Evolutionary conservation across 1,140 invertebrate species (phyloP), one percentile per base, ranked within the genome.

Genomic region (Pseudobourletiella spinata): DNA sequence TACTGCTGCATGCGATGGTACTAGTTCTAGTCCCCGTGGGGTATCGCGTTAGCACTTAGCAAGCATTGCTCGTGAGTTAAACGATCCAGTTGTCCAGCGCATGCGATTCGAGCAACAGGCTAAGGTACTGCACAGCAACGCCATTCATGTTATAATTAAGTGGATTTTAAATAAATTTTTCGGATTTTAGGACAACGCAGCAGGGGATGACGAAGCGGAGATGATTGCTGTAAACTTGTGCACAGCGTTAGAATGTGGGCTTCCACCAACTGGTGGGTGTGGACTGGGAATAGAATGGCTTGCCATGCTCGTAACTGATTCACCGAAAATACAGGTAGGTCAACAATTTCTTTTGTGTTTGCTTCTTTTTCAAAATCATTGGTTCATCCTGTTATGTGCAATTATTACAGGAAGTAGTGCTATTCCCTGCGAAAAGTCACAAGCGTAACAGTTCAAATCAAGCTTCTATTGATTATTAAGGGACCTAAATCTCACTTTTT

Each of bases 261-360:
- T 99, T n/a, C 95, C 96, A 50, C 97, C 97, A 24, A 99, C 97
- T 20, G 95, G 85, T 52, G 97, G 97, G 14, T 99, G 95, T 90
- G 97, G 97, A 22, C 78, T 99, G 75, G 97, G 97, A 14, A 87
- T 99, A 70, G 97, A 99, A 77, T 79, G 97, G 32, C 75, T 99
- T 16, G 86, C 91, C 6, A 99, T 99, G 97, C 95, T 99, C 75
- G 82, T 99, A 0, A 99, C 96, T 8, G 89, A 99, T 76, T 89
- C 91, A 1, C 95, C 97, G 74, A 99, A 99, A 74, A 99, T 99
- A 66, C 99, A 99, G 84, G 87, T 88, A 76, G 70, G 55, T 64
- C n/a, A n/a, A n/a, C 8, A 39, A 39, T 39, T 39, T 54, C 59
- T n/a, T n/a, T n/a, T n/a, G n/a, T n/a, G n/a, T n/a, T n/a, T n/a